Evolutionary conservation across 2,888 invertebrate species (phyloP).

Genomic region (Cryptocheilus praepositus): DNA sequence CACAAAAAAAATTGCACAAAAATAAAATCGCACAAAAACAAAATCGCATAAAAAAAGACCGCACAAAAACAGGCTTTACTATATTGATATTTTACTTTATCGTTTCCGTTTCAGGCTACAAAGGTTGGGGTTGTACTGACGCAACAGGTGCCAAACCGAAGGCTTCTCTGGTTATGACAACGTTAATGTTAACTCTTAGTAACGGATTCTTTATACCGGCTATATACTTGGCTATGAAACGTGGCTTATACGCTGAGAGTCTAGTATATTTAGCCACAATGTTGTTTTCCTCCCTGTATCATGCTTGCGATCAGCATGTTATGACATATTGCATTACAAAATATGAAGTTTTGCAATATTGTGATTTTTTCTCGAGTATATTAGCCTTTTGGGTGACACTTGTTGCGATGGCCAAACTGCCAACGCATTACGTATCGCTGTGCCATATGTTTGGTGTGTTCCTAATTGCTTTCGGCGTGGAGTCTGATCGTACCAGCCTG

Average conservation of each 20-base stretch:
- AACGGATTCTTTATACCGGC: slow-evolving; percentile 79
- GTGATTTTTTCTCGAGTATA: slow-evolving; percentile 79
- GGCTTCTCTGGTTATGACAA: slow-evolving; percentile 64
- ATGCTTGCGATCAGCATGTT: slow-evolving; percentile 78
- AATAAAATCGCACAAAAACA: no score
- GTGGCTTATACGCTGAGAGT: slow-evolving; percentile 77
- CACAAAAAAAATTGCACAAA: no score
- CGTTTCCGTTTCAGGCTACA: slow-evolving; percentile 73
- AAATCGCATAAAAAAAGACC: no score
- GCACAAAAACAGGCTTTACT: no score
- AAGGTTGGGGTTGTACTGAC: slow-evolving; percentile 79
- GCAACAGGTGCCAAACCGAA: slow-evolving; percentile 74
- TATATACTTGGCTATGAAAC: slow-evolving; percentile 75
- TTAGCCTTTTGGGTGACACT: slow-evolving; percentile 79
- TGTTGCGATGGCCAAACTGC: slow-evolving; percentile 76
- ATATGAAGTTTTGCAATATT: slow-evolving; percentile 77
- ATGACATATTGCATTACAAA: slow-evolving; percentile 74
- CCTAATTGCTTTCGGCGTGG: slow-evolving; percentile 76
- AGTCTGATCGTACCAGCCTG: slow-evolving; percentile 76
- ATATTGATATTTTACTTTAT: slow-evolving; percentile 2
- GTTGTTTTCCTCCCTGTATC: slow-evolving; percentile 79
- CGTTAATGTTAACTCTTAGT: slow-evolving; percentile 77
- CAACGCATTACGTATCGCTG: slow-evolving; percentile 71
- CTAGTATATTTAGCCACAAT: slow-evolving; percentile 78
- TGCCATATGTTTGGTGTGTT: slow-evolving; percentile 77